phyloP scores from a whole-genome alignment of 2,113 vertebrate genomes.

The Xenopus laevis region DNA sequence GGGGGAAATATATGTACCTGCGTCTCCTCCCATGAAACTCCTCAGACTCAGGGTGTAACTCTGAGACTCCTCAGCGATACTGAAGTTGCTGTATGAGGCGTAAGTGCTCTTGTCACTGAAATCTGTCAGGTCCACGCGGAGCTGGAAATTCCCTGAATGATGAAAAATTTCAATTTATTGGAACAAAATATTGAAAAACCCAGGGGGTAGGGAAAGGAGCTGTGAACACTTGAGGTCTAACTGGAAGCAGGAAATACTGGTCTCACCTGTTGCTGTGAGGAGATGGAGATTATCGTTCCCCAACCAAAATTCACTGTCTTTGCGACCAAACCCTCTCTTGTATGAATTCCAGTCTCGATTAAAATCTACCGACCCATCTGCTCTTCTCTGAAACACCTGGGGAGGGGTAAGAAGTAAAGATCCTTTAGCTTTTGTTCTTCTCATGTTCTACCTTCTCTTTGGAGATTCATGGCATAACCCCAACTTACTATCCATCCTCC shows the following conservation, averaged over 20 bases:
- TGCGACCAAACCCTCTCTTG: slow-evolving; percentile 21
- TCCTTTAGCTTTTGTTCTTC: no score
- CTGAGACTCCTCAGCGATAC: neutral
- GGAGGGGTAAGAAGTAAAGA: no score
- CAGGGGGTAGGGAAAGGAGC: no score
- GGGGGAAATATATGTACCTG: neutral
- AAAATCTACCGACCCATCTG: no score
- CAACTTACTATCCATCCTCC: slow-evolving; percentile 62
- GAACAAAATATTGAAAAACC: no score
- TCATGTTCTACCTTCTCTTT: no score
- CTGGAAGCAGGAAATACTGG: no score
- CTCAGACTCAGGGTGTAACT: slow-evolving; percentile 26
- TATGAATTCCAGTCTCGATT: neutral
- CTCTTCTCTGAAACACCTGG: no score
- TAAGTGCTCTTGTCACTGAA: neutral
- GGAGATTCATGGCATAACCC: no score
- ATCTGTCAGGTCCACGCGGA: slow-evolving; percentile 23
- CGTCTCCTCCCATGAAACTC: neutral
- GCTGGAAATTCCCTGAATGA: slow-evolving; percentile 11
- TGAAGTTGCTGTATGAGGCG: slow-evolving; percentile 15
- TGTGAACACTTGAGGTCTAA: no score
- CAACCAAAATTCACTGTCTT: slow-evolving; percentile 18
- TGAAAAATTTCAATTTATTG: no score
- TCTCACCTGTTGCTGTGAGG: slow-evolving; percentile 14
- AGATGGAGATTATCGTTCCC: slow-evolving; percentile 16